Base-by-base conservation (phyloP, 2,888 invertebrate genomes). In the Pyrocoelia pectoralis region DNA sequence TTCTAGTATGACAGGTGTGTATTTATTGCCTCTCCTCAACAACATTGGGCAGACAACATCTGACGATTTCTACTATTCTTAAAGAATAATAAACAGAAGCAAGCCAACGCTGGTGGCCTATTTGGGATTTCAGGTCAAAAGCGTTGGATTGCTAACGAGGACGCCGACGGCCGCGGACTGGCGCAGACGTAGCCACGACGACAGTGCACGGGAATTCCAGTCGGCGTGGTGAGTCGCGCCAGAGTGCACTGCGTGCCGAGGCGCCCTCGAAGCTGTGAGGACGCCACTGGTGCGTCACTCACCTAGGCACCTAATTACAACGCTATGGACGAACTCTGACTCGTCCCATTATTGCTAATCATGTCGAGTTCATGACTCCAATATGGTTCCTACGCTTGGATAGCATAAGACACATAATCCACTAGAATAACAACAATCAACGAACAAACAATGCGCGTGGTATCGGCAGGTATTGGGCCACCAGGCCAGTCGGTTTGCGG, bases 301-400 rank as follows among this genome's bases (percentile, higher is more conserved):
- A 79, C 74, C 77, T 80, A 80, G 80, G 80, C 80, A 80, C 80
- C 81, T 80, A 80, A 79, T 77, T 76, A 75, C 71, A 80, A n/a
- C 76, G 74, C 77, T 79, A 80, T 79, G 79, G 77, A 75, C 77
- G 77, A 76, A 72, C 75, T 73, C 69, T 70, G 69, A 77, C 72
- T 73, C 77, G 76, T 76, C 75, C 79, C 78, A 77, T 79, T 80
- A 79, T 80, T 80, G 79, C 79, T 80, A 79, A 78, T 77, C 75
- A 74, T 78, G 75, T 76, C 70, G 66, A 77, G 78, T 79, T 76
- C 78, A 76, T 75, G 72, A 76, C 73, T 74, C 74, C 76, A 75
- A 74, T 76, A 74, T 72, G 72, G 72, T 70, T 68, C 70, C 56
- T 69, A 65, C 69, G 68, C 68, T 61, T 70, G 66, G 51, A 70